These are phyloP conservation scores for Cydia amplana DNA, from an alignment of 1,140 invertebrate genomes.

Conservation along the genomic window DNA sequence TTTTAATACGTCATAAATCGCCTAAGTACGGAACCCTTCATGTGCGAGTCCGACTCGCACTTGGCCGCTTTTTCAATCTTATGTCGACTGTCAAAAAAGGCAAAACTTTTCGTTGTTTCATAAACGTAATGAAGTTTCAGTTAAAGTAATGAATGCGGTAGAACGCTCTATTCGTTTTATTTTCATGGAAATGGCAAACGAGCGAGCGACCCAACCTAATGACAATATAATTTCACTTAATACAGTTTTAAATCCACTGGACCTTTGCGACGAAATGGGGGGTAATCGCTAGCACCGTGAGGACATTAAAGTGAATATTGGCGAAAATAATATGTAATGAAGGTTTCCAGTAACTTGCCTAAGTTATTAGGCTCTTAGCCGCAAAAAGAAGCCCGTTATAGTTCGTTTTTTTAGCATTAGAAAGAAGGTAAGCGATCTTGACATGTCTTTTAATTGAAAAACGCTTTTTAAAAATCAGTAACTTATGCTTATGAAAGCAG, in stretches of 20 bases:
- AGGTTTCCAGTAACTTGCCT: slow-evolving; percentile 11
- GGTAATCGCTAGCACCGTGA: slow-evolving; percentile 17
- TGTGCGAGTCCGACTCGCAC: no score
- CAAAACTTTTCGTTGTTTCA: slow-evolving; percentile 2
- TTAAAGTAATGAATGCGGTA: slow-evolving; percentile 15
- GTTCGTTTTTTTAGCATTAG: no score
- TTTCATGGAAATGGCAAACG: slow-evolving; percentile 30
- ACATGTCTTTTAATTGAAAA: no score
- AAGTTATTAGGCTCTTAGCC: slow-evolving; percentile 14
- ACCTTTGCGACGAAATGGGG: slow-evolving; percentile 23
- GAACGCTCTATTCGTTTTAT: slow-evolving; percentile 24
- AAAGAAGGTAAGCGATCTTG: no score
- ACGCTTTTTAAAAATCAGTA: no score
- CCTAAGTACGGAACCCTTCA: no score
- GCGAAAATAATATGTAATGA: slow-evolving; percentile 18
- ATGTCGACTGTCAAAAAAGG: neutral
- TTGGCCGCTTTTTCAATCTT: neutral
- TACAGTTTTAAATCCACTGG: slow-evolving; percentile 31
- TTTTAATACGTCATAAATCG: no score
- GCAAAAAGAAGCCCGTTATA: slow-evolving; percentile 14
- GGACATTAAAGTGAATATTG: slow-evolving; percentile 32
- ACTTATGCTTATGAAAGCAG: no score
- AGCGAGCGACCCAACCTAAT: slow-evolving; percentile 29
- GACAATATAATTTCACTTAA: slow-evolving; percentile 33
- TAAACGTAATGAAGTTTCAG: slow-evolving; percentile 10